A percentile compares a stretch with the other conserved stretches of the same genome.
These are phyloP conservation scores for Colostygia pectinataria DNA, from an alignment of 2,888 invertebrate genomes.

Conservation along the genomic window DNA sequence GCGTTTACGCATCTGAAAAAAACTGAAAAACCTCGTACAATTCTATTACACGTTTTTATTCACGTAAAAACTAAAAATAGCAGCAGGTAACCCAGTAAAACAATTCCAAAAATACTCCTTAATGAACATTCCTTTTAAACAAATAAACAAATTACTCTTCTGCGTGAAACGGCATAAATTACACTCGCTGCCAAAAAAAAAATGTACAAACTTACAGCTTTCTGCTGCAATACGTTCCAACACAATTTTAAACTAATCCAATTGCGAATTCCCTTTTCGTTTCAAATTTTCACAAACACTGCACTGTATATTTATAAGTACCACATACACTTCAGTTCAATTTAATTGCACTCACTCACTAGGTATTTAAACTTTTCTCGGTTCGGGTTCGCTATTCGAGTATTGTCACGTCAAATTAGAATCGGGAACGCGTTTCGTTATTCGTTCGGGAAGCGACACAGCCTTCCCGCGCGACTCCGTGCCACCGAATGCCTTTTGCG, in stretches of 20 bases:
- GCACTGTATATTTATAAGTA: constrained; percentile 5
- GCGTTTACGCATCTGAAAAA: no score
- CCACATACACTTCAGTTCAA: constrained; percentile 19
- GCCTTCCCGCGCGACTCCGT: constrained; percentile 32
- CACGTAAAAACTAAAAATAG: neutral
- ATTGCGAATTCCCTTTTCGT: constrained; percentile 11
- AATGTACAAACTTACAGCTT: constrained; percentile 24
- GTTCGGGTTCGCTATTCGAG: constrained; percentile 9
- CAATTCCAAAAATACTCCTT: neutral
- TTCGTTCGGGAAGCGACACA: constrained; percentile 25
- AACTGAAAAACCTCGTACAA: no score
- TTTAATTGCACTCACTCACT: constrained; percentile 8
- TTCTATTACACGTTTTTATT: no score
- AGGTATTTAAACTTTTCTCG: constrained; percentile 1
- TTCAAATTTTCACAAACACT: constrained; percentile 25
- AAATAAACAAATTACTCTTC: constrained; percentile 2
- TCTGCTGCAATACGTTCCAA: constrained; percentile 28
- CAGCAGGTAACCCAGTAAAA: neutral
- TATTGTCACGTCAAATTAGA: constrained; percentile 11
- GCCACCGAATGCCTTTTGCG: constrained; percentile 74
- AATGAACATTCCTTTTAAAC: neutral
- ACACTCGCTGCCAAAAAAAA: constrained; percentile 23
- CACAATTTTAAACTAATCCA: constrained; percentile 26
- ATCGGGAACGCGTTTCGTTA: constrained; percentile 7
- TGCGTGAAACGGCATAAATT: constrained; percentile 1